These are phyloP conservation scores for Pteropus rufus DNA, from an alignment of 2,797 vertebrate species.

Conservation along the genomic window DNA sequence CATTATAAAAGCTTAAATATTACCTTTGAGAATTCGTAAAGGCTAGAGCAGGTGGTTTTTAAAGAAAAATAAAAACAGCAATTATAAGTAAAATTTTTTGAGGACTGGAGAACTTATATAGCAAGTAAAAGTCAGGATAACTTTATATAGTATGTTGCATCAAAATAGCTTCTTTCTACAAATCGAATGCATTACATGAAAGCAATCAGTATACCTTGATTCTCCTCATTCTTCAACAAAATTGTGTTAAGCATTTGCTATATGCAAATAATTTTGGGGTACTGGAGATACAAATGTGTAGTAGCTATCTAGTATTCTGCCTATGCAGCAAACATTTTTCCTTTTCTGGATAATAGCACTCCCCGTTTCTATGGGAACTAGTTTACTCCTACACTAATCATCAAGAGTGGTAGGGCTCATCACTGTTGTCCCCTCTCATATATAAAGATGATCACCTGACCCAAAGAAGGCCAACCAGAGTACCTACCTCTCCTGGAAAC, in stretches of 20 bases:
- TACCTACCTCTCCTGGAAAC: not conserved
- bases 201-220: not conserved
- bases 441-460: not conserved
- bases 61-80: conserved; percentile 15
- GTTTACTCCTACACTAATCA: not conserved
- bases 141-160: not conserved
- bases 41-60: not conserved
- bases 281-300: not conserved
- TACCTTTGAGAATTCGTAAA: not conserved
- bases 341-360: not conserved
- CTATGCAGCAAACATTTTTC: not conserved
- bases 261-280: not conserved
- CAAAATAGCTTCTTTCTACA: not conserved
- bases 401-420: not conserved
- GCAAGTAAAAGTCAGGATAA: conserved; percentile 2
- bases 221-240: not conserved
- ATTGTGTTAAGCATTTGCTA: not conserved
- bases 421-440: not conserved
- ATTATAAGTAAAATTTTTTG: conserved; percentile 26
- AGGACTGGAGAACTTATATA: not conserved
- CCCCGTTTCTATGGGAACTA: not conserved
- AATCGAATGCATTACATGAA: not conserved
- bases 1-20: not conserved
- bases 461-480: too few species aligned
- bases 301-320: not conserved